These are phyloP conservation scores for Oscarella lobularis DNA, from an alignment of 37 sponge, comb jelly and placozoan species.

Conservation along the genomic window DNA sequence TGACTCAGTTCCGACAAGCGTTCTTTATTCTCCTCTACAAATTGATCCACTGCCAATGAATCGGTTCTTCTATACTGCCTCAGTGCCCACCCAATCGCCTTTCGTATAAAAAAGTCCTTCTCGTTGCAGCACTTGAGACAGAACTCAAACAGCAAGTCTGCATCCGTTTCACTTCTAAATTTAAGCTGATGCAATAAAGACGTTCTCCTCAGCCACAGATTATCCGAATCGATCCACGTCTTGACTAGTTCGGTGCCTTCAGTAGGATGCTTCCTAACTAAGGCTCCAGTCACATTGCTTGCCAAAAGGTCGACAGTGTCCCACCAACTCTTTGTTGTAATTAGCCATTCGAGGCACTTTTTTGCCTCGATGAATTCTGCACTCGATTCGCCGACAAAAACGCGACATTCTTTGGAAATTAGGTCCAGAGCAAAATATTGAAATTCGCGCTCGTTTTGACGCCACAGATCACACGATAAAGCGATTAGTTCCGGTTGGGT, in stretches of 20 bases:
- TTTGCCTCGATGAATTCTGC: slow-evolving; percentile 10
- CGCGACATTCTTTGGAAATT: not conserved
- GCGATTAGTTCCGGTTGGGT: too few species aligned
- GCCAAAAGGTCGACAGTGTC: slow-evolving; percentile 58
- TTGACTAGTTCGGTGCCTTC: slow-evolving; percentile 24
- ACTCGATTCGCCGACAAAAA: slow-evolving; percentile 12
- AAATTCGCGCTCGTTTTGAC: slow-evolving; percentile 44
- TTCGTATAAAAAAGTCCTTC: slow-evolving; percentile 60
- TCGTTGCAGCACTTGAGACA: slow-evolving; percentile 30
- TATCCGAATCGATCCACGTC: slow-evolving; percentile 35
- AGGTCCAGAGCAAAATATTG: slow-evolving; percentile 36
- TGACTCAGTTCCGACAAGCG: slow-evolving; percentile 23
- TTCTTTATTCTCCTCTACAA: slow-evolving; percentile 38
- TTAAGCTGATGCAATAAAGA: slow-evolving; percentile 51
- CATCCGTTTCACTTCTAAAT: slow-evolving; percentile 34
- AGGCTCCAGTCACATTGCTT: slow-evolving; percentile 27
- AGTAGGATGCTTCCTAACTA: slow-evolving; percentile 24
- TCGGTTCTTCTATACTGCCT: slow-evolving; percentile 25
- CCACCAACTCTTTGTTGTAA: slow-evolving; percentile 66
- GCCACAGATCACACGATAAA: slow-evolving; percentile 43
- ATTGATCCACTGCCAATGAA: slow-evolving; percentile 24
- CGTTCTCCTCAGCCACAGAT: slow-evolving; percentile 53
- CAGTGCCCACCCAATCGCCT: slow-evolving; percentile 73
- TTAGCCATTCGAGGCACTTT: slow-evolving; percentile 8
- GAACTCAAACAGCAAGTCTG: slow-evolving; percentile 25